Percentiles rank a stretch among this genome's conserved stretches.
Conservation (phyloP, 2,888 invertebrate genomes). For the Hyposoter dolosus region DNA sequence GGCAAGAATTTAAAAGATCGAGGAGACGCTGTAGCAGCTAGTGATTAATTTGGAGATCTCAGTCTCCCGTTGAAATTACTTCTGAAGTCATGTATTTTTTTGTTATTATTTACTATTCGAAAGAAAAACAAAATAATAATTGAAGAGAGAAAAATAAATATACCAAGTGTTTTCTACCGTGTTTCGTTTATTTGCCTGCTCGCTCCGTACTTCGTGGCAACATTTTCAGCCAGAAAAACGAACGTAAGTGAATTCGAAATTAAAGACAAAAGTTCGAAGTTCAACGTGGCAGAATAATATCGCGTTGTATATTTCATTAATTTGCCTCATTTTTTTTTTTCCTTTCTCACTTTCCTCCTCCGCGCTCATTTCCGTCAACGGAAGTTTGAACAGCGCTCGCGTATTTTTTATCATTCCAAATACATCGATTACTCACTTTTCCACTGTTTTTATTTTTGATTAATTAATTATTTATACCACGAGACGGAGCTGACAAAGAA, state of each 20-base stretch:
- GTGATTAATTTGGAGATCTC: slow-evolving; percentile 25
- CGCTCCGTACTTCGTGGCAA: background rate
- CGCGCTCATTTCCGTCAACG: background rate
- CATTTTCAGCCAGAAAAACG: background rate
- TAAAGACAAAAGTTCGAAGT: slow-evolving; percentile 32
- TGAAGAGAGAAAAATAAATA: slow-evolving; percentile 10
- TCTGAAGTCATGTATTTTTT: slow-evolving; percentile 16
- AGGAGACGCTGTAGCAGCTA: slow-evolving; percentile 51
- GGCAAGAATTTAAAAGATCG: slow-evolving; percentile 67
- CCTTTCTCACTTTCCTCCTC: too few relatives aligned
- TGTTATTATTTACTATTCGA: slow-evolving; percentile 32
- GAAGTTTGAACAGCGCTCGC: slow-evolving; percentile 12
- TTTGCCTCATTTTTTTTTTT: background rate
- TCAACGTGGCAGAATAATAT: slow-evolving; percentile 16
- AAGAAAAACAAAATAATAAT: slow-evolving; percentile 13
- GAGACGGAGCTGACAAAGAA: too few relatives aligned
- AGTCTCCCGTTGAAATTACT: slow-evolving; percentile 11
- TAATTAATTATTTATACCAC: background rate
- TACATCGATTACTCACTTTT: background rate
- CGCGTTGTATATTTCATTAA: slow-evolving; percentile 46
- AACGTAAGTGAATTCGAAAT: slow-evolving; percentile 2
- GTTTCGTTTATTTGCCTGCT: background rate
- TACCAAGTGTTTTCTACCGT: background rate
- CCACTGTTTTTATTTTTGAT: background rate
- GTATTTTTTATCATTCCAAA: background rate